Evolutionary conservation across 2,888 invertebrate species (phyloP).

Genomic region (Zhuqinia jingwanae): DNA sequence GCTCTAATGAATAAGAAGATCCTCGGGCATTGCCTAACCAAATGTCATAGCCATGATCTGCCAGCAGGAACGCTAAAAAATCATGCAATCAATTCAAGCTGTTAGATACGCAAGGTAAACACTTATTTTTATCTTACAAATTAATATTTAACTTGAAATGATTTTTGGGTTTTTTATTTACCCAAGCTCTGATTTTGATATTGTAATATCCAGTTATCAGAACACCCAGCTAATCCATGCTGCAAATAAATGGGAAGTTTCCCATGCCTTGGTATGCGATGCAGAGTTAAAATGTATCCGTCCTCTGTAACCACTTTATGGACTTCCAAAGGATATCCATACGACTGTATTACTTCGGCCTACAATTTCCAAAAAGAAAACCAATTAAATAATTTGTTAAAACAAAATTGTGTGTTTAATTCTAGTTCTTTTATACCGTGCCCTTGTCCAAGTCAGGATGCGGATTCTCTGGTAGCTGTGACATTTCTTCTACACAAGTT

Average conservation of each 20-base stretch:
- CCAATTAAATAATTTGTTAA: neutral
- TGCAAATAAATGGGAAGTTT: neutral
- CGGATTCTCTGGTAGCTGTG: neutral
- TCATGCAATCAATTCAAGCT: neutral
- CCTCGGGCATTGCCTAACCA: slow-evolving; percentile 82
- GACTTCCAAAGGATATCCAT: slow-evolving; percentile 60
- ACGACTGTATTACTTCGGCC: neutral
- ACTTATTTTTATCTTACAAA: no score
- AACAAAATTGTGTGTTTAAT: neutral
- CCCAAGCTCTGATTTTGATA: neutral
- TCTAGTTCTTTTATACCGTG: neutral
- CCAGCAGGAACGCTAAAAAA: slow-evolving; percentile 77
- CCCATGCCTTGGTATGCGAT: slow-evolving; percentile 56
- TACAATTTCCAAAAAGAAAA: neutral
- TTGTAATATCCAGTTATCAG: slow-evolving; percentile 19
- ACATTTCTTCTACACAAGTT: neutral
- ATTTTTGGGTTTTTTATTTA: neutral
- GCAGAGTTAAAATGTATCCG: slow-evolving; percentile 62
- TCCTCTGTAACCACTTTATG: slow-evolving; percentile 55
- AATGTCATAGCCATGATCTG: slow-evolving; percentile 79
- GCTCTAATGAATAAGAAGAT: slow-evolving; percentile 81
- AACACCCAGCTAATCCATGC: slow-evolving; percentile 45
- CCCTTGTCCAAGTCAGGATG: slow-evolving; percentile 11
- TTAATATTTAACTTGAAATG: no score
- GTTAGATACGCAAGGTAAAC: no score